Conservation (phyloP, 2,797 vertebrate genomes). For the Leontopithecus rosalia region DNA sequence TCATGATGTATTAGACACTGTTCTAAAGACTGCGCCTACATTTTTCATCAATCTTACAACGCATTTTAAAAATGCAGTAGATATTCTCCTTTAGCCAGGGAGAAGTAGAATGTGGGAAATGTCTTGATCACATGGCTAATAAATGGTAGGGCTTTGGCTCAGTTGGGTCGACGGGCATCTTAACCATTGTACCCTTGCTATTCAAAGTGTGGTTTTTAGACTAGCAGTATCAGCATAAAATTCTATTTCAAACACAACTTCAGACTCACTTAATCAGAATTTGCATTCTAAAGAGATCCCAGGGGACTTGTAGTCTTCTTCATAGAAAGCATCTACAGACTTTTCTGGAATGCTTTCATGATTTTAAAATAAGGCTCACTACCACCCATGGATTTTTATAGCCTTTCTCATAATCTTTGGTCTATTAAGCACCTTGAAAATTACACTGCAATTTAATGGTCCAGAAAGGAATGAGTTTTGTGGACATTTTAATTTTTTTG, state of each 20-base stretch:
- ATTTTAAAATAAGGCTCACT: not conserved
- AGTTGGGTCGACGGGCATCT: not conserved
- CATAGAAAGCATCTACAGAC: not conserved
- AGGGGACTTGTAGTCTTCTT: not conserved
- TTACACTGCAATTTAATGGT: not conserved
- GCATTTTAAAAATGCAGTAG: not conserved
- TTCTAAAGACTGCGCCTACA: not conserved
- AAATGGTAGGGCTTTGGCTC: not conserved
- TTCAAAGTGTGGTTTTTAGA: not conserved
- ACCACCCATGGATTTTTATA: not conserved
- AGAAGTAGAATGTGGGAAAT: not conserved
- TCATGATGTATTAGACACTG: not conserved
- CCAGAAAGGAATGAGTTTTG: not conserved
- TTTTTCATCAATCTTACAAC: not conserved
- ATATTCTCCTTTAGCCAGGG: not conserved
- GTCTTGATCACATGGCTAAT: not conserved
- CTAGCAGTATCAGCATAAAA: not conserved
- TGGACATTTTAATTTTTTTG: not conserved
- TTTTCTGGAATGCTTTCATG: not conserved
- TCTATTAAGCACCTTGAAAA: slow-evolving; percentile 11
- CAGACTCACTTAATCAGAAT: not conserved
- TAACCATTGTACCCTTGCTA: not conserved
- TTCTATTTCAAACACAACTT: not conserved
- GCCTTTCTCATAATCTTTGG: not conserved
- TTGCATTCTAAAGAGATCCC: not conserved